Base-by-base conservation (phyloP, 2,888 invertebrate species). In the Eupeodes latifasciatus region DNA sequence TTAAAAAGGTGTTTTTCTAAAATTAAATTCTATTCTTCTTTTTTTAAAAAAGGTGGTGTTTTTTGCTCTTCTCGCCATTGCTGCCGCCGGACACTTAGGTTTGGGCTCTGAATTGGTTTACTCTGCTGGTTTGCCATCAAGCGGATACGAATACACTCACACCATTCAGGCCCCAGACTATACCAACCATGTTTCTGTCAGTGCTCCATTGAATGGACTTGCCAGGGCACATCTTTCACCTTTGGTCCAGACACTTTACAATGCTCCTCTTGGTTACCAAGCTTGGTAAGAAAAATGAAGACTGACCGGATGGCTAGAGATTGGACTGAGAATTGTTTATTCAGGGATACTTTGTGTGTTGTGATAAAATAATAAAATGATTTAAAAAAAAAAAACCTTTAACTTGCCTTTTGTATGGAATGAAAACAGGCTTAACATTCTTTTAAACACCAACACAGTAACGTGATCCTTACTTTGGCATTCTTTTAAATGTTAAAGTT, bases 111-210 rank as follows among this genome's bases (percentile, higher is more conserved):
- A 80, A 44, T 47, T 90, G 27, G 89, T 90, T 53, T 90, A 90
- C 49, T 62, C 81, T 62, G 76, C 89, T 7, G 85, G 75, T 53
- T 64, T 90, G 16, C 86, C 83, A 57, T 77, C 90, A 47, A 90
- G 90, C 82, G 90, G 91, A 57, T 91, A 90, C 77, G 90, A 90
- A 34, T 91, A 91, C 36, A 90, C 90, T 16, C 91, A 91, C 74
- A 90, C 89, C 36, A 77, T 91, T 9, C 90, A 90, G 57, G 90
- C 91, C 14, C 90, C 90, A 77, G 90, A 91, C 75, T 91, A 91
- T 74, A 87, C 89, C 61, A 90, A 89, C 82, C 90, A 90, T 81
- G 94, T 94, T 27, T 94, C 94, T 0, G 94, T 94, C 9, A 94
- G 94, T 2, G 93, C 94, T 47, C 90, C 91, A 34, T 82, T 91